These are phyloP conservation scores for Tachysurus vachellii DNA, from an alignment of 2,113 vertebrate genomes.

Conservation along the genomic window DNA sequence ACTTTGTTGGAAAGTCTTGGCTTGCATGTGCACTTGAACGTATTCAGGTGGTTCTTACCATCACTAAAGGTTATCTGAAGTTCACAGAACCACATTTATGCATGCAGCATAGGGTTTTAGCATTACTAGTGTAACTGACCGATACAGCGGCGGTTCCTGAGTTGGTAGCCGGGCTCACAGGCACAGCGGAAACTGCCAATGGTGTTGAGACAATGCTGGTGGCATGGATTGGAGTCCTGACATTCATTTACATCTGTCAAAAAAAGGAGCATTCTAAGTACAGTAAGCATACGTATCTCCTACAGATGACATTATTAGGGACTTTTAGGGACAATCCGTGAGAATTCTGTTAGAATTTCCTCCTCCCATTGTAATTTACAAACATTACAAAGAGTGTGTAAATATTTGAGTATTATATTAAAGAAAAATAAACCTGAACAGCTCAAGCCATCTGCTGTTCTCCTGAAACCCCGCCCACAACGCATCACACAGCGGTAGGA, in stretches of 20 bases:
- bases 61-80: background rate
- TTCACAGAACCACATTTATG: background rate
- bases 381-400: background rate
- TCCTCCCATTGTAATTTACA: background rate
- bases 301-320: background rate
- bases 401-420: background rate
- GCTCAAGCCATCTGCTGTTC: slow-evolving; percentile 80
- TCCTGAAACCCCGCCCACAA: slow-evolving; percentile 84
- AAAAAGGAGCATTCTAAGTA: background rate
- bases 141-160: slow-evolving; percentile 88
- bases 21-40: background rate
- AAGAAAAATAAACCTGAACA: slow-evolving; percentile 82
- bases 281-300: too few species aligned
- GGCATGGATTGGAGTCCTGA: slow-evolving; percentile 86
- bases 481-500: slow-evolving; percentile 84
- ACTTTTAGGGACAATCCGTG: background rate
- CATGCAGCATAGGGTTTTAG: background rate
- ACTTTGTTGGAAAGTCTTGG: background rate
- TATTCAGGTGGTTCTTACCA: background rate
- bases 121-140: slow-evolving; percentile 70
- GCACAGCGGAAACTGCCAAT: slow-evolving; percentile 93
- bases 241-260: slow-evolving; percentile 92
- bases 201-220: slow-evolving; percentile 90
- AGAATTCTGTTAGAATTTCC: background rate
- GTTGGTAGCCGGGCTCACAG: slow-evolving; percentile 90